phyloP scores from a whole-genome alignment of 1,140 invertebrate genomes.

The Trichonephila inaurata region DNA sequence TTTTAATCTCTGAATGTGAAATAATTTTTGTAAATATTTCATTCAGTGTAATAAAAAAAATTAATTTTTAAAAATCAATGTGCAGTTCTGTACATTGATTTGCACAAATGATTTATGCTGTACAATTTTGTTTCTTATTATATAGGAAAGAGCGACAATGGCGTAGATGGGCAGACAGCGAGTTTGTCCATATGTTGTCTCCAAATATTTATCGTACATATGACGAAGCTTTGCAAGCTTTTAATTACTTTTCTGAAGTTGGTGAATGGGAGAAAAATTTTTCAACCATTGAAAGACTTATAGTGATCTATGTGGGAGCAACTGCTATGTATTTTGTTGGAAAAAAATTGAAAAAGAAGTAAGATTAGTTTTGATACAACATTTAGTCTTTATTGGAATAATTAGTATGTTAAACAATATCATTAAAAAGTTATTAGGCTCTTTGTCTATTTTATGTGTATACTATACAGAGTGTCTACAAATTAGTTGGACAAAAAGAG shows the following conservation, averaged over 20 bases:
- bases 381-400: not conserved
- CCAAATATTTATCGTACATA: slow-evolving; percentile 97
- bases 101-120: no score
- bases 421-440: no score
- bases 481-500: no score
- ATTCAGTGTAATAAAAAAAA: no score
- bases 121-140: not conserved
- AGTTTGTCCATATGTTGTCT: slow-evolving; percentile 94
- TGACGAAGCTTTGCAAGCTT: slow-evolving; percentile 92
- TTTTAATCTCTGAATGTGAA: no score
- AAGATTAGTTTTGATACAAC: slow-evolving; percentile 71
- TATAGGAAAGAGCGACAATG: slow-evolving; percentile 94
- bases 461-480: no score
- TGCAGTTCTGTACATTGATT: no score
- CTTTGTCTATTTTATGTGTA: no score
- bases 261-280: slow-evolving; percentile 97
- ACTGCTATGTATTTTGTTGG: slow-evolving; percentile 96
- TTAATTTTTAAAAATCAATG: not conserved
- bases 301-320: slow-evolving; percentile 97
- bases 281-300: slow-evolving; percentile 88
- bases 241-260: slow-evolving; percentile 93
- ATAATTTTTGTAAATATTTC: no score
- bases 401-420: no score
- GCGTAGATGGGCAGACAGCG: slow-evolving; percentile 96
- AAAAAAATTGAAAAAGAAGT: slow-evolving; percentile 92